phyloP scores from a whole-genome alignment of 2,888 invertebrate species.

The Leucophora obtusa region DNA sequence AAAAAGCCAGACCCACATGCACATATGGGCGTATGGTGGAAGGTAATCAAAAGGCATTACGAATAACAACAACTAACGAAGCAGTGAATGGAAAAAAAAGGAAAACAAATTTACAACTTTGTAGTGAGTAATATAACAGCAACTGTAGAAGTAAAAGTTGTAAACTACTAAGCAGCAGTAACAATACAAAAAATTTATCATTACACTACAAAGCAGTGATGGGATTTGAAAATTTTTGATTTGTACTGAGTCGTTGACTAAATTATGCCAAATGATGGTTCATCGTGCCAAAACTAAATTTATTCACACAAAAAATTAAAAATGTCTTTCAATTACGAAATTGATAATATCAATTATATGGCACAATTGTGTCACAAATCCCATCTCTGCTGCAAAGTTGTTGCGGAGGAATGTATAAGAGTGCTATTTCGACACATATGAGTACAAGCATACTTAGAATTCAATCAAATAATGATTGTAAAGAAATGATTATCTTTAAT shows the following conservation, averaged over 20 bases:
- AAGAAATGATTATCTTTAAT: slow-evolving; percentile 40
- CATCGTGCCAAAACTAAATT: too few species aligned
- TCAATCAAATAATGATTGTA: slow-evolving; percentile 42
- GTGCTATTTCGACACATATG: neutral
- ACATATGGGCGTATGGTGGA: slow-evolving; percentile 11
- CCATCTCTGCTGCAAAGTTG: neutral
- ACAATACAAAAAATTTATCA: neutral
- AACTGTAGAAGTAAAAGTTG: slow-evolving; percentile 49
- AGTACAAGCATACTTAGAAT: neutral
- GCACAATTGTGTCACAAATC: too few species aligned
- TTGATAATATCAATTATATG: too few species aligned
- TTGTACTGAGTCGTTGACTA: too few species aligned
- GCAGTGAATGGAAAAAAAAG: neutral
- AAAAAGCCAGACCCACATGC: slow-evolving; percentile 35
- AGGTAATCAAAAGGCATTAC: slow-evolving; percentile 30
- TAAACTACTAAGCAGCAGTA: slow-evolving; percentile 27
- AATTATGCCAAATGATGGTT: too few species aligned
- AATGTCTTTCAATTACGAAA: too few species aligned
- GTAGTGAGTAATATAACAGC: slow-evolving; percentile 22
- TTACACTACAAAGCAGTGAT: too few species aligned
- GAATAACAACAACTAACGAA: neutral
- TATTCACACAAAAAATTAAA: too few species aligned
- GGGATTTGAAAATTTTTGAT: too few species aligned
- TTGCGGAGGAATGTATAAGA: neutral
- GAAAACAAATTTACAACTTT: slow-evolving; percentile 35